These are phyloP conservation scores for Homarus gammarus DNA, from an alignment of 2,888 invertebrate species.

Conservation along the genomic window DNA sequence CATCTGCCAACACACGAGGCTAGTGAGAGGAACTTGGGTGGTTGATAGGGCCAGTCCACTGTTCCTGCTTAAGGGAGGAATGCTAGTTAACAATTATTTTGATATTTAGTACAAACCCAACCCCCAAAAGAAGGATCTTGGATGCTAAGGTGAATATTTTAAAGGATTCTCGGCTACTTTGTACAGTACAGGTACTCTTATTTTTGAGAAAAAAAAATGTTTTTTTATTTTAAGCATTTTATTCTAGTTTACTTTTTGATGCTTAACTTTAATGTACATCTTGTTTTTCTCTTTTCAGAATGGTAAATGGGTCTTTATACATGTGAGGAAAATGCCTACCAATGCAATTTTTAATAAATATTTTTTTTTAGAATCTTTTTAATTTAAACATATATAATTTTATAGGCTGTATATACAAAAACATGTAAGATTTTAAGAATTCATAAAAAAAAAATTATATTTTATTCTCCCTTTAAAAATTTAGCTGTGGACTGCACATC, in stretches of 20 bases:
- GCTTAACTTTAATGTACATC: neutral
- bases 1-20: no score
- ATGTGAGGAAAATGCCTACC: slow-evolving; percentile 5
- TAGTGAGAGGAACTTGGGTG: no score
- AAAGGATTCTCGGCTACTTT: neutral
- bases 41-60: no score
- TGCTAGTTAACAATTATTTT: no score
- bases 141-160: neutral
- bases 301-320: neutral
- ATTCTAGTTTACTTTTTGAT: neutral
- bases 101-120: no score
- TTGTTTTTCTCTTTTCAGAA: slow-evolving; percentile 5
- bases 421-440: neutral
- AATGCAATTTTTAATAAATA: slow-evolving; percentile 36
- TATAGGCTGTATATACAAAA: slow-evolving; percentile 26
- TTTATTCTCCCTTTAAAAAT: neutral
- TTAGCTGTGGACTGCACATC: neutral
- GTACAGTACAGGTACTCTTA: no score
- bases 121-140: no score
- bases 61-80: no score
- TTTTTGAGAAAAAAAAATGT: no score
- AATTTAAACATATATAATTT: neutral
- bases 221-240: neutral
- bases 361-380: neutral
- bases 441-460: neutral